These are phyloP conservation scores for Schizopygopsis malacanthus DNA, from an alignment of 2,797 vertebrate species.

Conservation along the genomic window DNA sequence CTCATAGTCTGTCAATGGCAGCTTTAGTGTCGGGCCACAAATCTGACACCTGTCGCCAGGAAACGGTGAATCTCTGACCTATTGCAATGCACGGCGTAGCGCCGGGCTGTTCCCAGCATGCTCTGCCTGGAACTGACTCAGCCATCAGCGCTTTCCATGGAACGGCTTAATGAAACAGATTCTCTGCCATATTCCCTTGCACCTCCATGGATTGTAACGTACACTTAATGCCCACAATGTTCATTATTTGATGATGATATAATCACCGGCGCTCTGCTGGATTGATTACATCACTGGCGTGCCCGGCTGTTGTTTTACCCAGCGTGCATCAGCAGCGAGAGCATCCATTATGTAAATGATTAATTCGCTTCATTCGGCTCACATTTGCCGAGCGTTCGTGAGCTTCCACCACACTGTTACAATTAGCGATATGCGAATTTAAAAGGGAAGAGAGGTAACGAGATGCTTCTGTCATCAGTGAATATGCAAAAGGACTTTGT, in stretches of 20 bases:
- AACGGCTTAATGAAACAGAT: background rate
- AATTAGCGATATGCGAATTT: slow-evolving; percentile 34
- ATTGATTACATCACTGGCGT: slow-evolving; percentile 55
- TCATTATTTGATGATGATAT: slow-evolving; percentile 53
- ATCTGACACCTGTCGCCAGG: slow-evolving; percentile 59
- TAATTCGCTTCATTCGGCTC: slow-evolving; percentile 44
- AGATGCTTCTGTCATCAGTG: slow-evolving; percentile 27
- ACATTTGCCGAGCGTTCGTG: background rate
- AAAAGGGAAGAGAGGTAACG: slow-evolving; percentile 25
- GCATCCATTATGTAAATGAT: slow-evolving; percentile 56
- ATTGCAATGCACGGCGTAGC: background rate
- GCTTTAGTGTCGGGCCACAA: slow-evolving; percentile 40
- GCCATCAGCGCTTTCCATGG: background rate
- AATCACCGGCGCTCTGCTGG: slow-evolving; percentile 48
- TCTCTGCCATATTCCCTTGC: background rate
- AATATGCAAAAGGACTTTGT: slow-evolving; percentile 13
- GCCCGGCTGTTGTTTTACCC: slow-evolving; percentile 47
- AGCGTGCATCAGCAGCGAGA: slow-evolving; percentile 34
- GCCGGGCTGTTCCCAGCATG: slow-evolving; percentile 7
- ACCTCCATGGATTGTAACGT: slow-evolving; percentile 2
- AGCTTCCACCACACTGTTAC: slow-evolving; percentile 18
- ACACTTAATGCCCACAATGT: slow-evolving; percentile 22
- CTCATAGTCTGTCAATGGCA: slow-evolving; percentile 34
- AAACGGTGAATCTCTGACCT: slow-evolving; percentile 36
- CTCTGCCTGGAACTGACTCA: background rate